These are phyloP conservation scores for Indicator indicator DNA, from an alignment of 2,113 vertebrate genomes.

Conservation along the genomic window DNA sequence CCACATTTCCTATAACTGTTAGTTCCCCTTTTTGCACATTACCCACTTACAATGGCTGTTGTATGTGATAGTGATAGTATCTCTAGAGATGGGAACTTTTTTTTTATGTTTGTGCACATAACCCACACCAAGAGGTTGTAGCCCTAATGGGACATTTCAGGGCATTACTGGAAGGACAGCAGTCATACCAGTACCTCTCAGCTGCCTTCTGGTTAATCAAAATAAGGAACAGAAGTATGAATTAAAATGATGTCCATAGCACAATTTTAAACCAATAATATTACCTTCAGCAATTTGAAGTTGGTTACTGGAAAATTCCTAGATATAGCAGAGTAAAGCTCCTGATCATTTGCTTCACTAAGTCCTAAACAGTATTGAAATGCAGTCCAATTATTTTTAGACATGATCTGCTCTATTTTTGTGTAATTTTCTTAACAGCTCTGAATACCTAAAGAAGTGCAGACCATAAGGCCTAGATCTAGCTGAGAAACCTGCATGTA, in stretches of 20 bases:
- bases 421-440: background rate
- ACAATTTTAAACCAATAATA: background rate
- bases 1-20: slow-evolving; percentile 47
- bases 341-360: background rate
- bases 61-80: background rate
- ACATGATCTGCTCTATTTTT: background rate
- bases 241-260: background rate
- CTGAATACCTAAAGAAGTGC: background rate
- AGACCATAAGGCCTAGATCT: background rate
- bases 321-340: background rate
- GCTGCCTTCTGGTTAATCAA: background rate
- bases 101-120: background rate
- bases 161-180: background rate
- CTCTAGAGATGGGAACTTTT: slow-evolving; percentile 9
- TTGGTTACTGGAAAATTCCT: background rate
- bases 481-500: slow-evolving; percentile 7
- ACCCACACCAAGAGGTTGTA: background rate
- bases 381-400: background rate
- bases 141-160: background rate
- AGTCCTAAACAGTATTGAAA: background rate
- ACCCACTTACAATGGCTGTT: background rate
- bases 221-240: background rate
- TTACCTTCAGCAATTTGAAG: background rate
- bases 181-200: background rate
- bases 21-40: slow-evolving; percentile 24